Evolutionary conservation across 2,797 vertebrate species (phyloP), one percentile per base, ranked within the genome.

Genomic region (Fratercula arctica): DNA sequence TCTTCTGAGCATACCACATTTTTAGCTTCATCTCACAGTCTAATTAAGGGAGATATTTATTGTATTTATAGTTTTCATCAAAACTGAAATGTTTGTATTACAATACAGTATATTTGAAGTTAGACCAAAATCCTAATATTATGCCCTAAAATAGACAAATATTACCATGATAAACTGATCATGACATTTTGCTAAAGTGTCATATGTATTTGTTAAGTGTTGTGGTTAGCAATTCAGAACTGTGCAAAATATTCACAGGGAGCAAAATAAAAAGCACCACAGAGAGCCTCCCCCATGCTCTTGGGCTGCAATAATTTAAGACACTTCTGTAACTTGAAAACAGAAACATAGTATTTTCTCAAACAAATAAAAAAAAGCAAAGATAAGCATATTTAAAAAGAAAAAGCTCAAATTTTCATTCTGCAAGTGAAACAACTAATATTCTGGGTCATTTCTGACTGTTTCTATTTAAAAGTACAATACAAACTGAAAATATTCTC

Each of bases 301-400:
- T 15, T 26, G 3, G 19, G 33, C 13, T 68, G 16, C n/a, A 78
- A 25, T 8, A 20, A 75, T 37, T 80, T 59, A 68, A 72, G 20
- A 68, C 4, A 73, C 23, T 68, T 17, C 20, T 24, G 6, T 37
- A 69, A 28, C 45, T 29, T 79, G n/a, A 53, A 60, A 82, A 82
- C 4, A 89, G 13, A 35, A 76, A 72, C 13, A 24, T 0, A 50
- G 0, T 15, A 77, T 46, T 72, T 59, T 64, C 31, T 59, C 26
- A 24, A 60, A 54, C 18, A 0, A 87, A 25, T 60, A 13, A 45
- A 43, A 45, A 70, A 63, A 50, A 33, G 4, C 23, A 33, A n/a
- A 84, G 4, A 72, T 29, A 23, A 2, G 2, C 0, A 0, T 64
- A 28, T 43, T 46, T 50, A 41, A 48, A 59, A 45, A 8, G 3